Base-by-base conservation (phyloP, 2,888 invertebrate species). In the Macropis europaea region DNA sequence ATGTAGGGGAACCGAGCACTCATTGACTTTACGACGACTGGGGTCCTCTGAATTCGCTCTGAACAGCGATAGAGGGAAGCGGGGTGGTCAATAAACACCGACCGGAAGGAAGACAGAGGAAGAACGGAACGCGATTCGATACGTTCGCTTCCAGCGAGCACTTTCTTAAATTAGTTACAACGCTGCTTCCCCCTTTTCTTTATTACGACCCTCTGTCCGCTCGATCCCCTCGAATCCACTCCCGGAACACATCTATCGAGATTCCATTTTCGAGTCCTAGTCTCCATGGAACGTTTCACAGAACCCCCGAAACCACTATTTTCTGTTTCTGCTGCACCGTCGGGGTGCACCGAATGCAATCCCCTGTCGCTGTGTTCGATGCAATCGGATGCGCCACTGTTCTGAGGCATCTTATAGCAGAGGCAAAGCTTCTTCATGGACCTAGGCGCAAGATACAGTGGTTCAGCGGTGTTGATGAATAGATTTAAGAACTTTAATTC, bases 91-190 rank as follows among this genome's bases (percentile, higher is more conserved):
- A 63, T 34, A 64, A 79, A 67, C 73, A 67, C 38, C 36, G 67
- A 63, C 57, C 57, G 63, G 62, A 73, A 70, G 61, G 19, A 64
- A 53, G 40, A 40, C 9, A 42, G 52, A 53, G 60, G 38, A 53
- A 40, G 52, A 7, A 53, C 36, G 59, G 24, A 66, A 61, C 61
- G 66, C 66, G 68, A 77, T 75, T 75, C 79, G 74, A 73, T 75
- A 66, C 74, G 64, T 61, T 70, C 60, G 57, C 30, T 63, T 56
- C 52, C 60, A 59, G 50, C 30, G 63, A 75, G 80, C 80, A 80
- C 80, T 80, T 80, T 80, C 80, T 80, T 80, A 80, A 80, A 80
- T 80, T 80, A 80, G 77, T 80, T 77, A 73, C 70, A 68, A 77
- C 64, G 48, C 48, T 47, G 28, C 48, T 47, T 45, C 19, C 42